Percentiles rank a stretch among this genome's conserved stretches.
These are phyloP conservation scores for Aphidius gifuensis DNA, from an alignment of 1,140 invertebrate species.

Conservation along the genomic window DNA sequence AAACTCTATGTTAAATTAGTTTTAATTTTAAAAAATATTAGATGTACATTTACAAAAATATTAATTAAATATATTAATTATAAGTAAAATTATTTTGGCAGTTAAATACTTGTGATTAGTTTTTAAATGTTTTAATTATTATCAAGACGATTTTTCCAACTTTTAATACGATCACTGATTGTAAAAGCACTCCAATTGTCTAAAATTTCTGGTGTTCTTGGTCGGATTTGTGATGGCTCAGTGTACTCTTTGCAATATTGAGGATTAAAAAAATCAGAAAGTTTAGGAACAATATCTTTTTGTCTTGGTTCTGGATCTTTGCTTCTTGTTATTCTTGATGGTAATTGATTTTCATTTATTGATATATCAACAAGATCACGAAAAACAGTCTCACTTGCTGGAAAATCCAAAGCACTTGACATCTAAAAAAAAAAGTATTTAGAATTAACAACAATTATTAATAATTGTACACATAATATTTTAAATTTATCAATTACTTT, in stretches of 20 bases:
- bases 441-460: not conserved
- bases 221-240: conserved; percentile 26
- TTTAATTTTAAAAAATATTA: too few species aligned
- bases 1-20: too few species aligned
- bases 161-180: conserved; percentile 40
- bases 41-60: too few species aligned
- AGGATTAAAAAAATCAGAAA: conserved; percentile 42
- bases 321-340: conserved; percentile 33
- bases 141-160: conserved; percentile 35
- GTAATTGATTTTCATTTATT: conserved; percentile 41
- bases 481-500: conserved; percentile 37
- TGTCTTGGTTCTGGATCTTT: conserved; percentile 43
- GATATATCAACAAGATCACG: conserved; percentile 43
- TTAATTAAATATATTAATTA: too few species aligned
- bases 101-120: too few species aligned
- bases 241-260: conserved; percentile 35
- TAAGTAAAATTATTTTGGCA: too few species aligned
- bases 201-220: conserved; percentile 25
- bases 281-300: conserved; percentile 36
- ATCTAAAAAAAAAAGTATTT: conserved; percentile 32
- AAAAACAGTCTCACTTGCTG: conserved; percentile 40
- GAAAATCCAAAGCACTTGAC: conserved; percentile 41
- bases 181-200: conserved; percentile 37
- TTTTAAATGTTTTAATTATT: too few species aligned
- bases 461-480: not conserved